Percentiles rank a stretch among this genome's conserved stretches.
These are phyloP conservation scores for Calliphora vomitoria DNA, from an alignment of 2,888 invertebrate genomes.

Conservation along the genomic window DNA sequence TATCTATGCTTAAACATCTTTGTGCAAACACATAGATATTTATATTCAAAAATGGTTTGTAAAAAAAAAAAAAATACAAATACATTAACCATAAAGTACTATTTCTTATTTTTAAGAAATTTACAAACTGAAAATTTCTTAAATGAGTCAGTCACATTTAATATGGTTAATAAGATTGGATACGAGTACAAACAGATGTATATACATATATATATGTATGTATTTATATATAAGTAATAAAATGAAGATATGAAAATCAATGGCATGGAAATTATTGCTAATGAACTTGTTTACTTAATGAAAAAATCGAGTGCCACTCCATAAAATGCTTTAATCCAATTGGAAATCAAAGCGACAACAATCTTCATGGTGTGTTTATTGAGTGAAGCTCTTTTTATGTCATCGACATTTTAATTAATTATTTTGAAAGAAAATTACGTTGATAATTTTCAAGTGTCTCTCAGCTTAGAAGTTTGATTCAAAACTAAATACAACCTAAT, in stretches of 20 bases:
- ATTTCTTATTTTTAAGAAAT: slow-evolving; percentile 21
- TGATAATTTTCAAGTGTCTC: no score
- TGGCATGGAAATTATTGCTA: slow-evolving; percentile 68
- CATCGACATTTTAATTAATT: slow-evolving; percentile 10
- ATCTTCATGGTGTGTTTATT: slow-evolving; percentile 21
- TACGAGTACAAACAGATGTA: not conserved
- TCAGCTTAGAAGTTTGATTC: no score
- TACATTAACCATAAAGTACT: slow-evolving; percentile 47
- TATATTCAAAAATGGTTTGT: not conserved
- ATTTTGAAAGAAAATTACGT: not conserved
- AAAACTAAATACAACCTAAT: not conserved
- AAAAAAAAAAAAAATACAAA: not conserved
- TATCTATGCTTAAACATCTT: not conserved
- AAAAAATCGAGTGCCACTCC: slow-evolving; percentile 28
- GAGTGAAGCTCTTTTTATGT: slow-evolving; percentile 2
- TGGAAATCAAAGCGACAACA: slow-evolving; percentile 25
- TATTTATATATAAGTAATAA: not conserved
- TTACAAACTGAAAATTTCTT: slow-evolving; percentile 47
- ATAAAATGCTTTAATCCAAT: slow-evolving; percentile 30
- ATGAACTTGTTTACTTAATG: slow-evolving; percentile 68
- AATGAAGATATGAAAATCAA: slow-evolving; percentile 68
- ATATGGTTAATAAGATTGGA: slow-evolving; percentile 44
- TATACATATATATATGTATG: not conserved
- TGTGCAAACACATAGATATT: not conserved
- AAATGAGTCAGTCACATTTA: slow-evolving; percentile 59